phyloP scores from a whole-genome alignment of 2,888 invertebrate species.

The Caenorhabditis becei region DNA sequence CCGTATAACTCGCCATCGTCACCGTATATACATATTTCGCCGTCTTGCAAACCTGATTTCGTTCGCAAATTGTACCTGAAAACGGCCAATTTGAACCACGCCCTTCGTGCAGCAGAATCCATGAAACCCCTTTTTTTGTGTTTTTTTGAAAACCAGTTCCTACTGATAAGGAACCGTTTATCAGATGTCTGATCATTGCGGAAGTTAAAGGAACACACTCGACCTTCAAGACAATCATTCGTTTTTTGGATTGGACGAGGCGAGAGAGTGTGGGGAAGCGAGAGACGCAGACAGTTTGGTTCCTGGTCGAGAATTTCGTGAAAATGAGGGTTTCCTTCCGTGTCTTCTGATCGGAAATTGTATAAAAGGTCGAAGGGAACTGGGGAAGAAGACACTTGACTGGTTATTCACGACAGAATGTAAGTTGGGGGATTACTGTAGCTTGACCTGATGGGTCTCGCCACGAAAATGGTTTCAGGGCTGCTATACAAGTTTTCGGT shows the following conservation, averaged over 20 bases:
- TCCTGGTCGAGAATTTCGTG: slow-evolving; percentile 13
- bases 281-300: slow-evolving; percentile 17
- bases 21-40: slow-evolving; percentile 54
- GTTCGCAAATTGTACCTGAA: slow-evolving; percentile 58
- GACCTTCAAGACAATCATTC: slow-evolving; percentile 22
- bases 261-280: neutral
- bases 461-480: too few relatives aligned
- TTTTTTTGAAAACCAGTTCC: slow-evolving; percentile 26
- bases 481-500: too few relatives aligned
- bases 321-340: slow-evolving; percentile 6
- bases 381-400: slow-evolving; percentile 30
- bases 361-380: slow-evolving; percentile 20
- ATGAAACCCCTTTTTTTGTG: too few relatives aligned
- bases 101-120: too few relatives aligned
- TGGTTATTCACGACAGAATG: neutral
- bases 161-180: neutral
- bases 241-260: neutral
- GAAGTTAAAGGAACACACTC: slow-evolving; percentile 22
- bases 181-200: slow-evolving; percentile 18
- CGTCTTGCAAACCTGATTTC: slow-evolving; percentile 39
- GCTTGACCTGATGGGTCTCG: too few relatives aligned
- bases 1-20: slow-evolving; percentile 61
- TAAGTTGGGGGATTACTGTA: too few relatives aligned
- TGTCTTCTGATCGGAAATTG: slow-evolving; percentile 8
- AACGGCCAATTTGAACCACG: neutral